These are phyloP conservation scores for Muscicapa comitata DNA, from an alignment of 2,797 vertebrate genomes.

Conservation along the genomic window DNA sequence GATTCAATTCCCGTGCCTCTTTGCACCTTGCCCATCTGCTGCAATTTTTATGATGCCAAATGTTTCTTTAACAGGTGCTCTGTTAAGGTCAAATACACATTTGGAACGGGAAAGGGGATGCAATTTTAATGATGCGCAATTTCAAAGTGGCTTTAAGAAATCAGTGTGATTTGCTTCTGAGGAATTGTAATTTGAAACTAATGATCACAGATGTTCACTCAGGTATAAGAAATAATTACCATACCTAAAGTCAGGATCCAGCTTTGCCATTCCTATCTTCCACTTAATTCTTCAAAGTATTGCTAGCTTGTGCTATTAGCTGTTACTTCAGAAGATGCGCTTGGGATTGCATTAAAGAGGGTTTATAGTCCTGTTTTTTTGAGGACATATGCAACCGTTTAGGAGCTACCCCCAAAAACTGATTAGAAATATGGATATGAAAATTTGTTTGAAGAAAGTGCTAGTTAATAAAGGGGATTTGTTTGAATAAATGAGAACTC, in stretches of 20 bases:
- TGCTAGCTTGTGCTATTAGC: not conserved
- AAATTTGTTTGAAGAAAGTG: not conserved
- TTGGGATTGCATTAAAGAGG: not conserved
- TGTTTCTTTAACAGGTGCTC: not conserved
- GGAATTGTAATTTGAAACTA: conserved; percentile 13
- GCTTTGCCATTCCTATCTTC: not conserved
- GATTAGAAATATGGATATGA: not conserved
- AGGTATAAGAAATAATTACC: not conserved
- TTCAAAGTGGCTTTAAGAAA: conserved; percentile 24
- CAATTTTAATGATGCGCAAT: conserved; percentile 1
- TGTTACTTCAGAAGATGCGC: not conserved
- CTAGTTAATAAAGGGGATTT: not conserved
- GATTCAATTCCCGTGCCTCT: not conserved
- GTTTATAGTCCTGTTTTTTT: not conserved
- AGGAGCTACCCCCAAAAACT: not conserved
- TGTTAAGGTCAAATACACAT: not conserved
- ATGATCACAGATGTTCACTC: conserved; percentile 9
- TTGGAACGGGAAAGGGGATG: not conserved
- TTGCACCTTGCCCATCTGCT: conserved; percentile 8
- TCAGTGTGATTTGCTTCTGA: not conserved
- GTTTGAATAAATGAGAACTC: not conserved
- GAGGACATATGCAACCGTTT: not conserved
- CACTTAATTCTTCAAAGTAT: not conserved
- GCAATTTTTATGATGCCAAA: not conserved
- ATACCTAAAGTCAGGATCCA: not conserved